Base-by-base conservation (phyloP, 2,888 invertebrate genomes). In the Agonopterix arenella region DNA sequence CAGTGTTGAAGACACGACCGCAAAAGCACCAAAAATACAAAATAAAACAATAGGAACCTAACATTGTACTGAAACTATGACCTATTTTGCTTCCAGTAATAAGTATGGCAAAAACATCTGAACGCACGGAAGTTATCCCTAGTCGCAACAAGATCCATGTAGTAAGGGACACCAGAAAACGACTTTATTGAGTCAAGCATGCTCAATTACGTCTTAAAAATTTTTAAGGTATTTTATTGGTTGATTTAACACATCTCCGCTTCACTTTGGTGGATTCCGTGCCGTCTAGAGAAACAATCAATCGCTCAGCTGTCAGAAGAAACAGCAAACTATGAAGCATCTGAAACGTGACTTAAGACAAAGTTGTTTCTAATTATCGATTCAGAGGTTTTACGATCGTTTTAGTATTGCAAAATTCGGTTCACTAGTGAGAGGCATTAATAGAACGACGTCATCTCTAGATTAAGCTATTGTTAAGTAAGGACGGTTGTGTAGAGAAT, bases 311-410 rank as follows among this genome's bases (percentile, higher is more conserved):
- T 68, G 72, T 75, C 73, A 70, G 67, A 69, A 66, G 64, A 61
- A 60, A 60, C 53, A 52, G 53, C 51, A 54, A 63, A 64, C 45
- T 45, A 50, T 47, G 51, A 44, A 50, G 50, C 45, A 48, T 55
- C 54, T 57, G 57, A 60, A 74, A 66, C 82, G 81, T 83, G 82
- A 81, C 79, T 76, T 28, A 38, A 62, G 57, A 71, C 75, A 75
- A 73, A 70, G 69, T 60, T 53, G 54, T 54, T 58, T 52, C 65
- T 75, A 77, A 79, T 80, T 80, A 79, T 70, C 67, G 62, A 77
- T 76, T 72, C 70, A 62, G 58, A 57, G 61, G 61, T 67, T 73
- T 64, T 68, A 62, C 61, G 58, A 70, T 60, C 53, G 60, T 68
- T 68, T 60, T 46, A 56, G 55, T 60, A 60, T 75, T 80, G 68